Evolutionary conservation across 2,113 vertebrate species (phyloP), one percentile per base, ranked within the genome.

Genomic region (Sander vitreus): DNA sequence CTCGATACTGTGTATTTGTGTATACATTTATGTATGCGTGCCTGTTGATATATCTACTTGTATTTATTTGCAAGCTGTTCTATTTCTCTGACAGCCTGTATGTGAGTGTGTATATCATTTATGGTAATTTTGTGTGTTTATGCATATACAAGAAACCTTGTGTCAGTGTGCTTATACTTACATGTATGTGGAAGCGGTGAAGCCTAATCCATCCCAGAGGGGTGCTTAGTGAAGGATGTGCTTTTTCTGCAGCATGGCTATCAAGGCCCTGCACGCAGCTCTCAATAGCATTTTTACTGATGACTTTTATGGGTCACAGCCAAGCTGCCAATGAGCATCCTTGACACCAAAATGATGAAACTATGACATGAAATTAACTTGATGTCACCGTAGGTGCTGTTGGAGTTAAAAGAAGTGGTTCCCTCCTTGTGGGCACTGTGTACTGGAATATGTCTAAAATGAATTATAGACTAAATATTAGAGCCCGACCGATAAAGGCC

Each of bases 281-380:
- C 63, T 81, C 53, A 33, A 18, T 85, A 84, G 77, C 84, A 70
- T 81, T 91, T 90, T 89, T 81, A 88, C 84, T 80, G 76, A 89
- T 91, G 85, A 60, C 81, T 93, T 88, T 82, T 84, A 88, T 59
- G 76, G 83, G 84, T 68, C 39, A 67, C 70, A 53, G 85, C 81
- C 63, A 21, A 78, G 73, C 78, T 71, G 59, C 84, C 54, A 72
- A 81, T 84, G 87, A 81, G 87, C 83, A 83, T 89, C 90, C 88
- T 83, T 87, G 87, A 91, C 89, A 87, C 69, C 33, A 47, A 71
- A 79, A 90, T 91, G 88, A 92, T 93, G 91, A 87, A 91, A 92
- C 79, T 79, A 72, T 90, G 87, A 83, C 85, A 83, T 68, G 80
- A 87, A 86, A 83, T 88, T 76, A 85, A 77, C 68, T 50, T 60